Evolutionary conservation across 2,888 invertebrate genomes (phyloP).

Genomic region (Volucella bombylans): DNA sequence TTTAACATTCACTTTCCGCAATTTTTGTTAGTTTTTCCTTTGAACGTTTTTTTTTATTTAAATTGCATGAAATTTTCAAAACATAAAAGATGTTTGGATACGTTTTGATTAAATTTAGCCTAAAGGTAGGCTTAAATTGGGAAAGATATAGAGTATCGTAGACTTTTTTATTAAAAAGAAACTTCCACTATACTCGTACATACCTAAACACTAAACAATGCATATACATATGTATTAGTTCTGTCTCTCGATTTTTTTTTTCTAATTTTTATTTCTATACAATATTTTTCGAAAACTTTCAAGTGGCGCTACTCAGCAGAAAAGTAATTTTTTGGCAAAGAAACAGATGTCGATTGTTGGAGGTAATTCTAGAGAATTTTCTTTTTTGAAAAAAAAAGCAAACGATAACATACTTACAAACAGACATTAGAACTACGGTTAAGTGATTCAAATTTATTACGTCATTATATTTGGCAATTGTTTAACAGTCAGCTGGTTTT

Average conservation of each 20-base stretch:
- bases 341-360: constrained; percentile 8
- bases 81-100: constrained; percentile 8
- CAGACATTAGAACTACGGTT: constrained; percentile 45
- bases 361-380: not conserved
- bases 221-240: not conserved
- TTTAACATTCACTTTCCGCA: constrained; percentile 13
- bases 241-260: constrained; percentile 7
- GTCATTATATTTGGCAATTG: constrained; percentile 30
- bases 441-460: constrained; percentile 45
- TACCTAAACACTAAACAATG: no score
- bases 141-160: no score
- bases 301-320: constrained; percentile 49
- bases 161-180: no score
- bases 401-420: not conserved
- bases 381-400: constrained; percentile 4
- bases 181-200: no score
- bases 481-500: constrained; percentile 3
- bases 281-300: constrained; percentile 23
- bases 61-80: constrained; percentile 24
- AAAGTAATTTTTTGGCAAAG: constrained; percentile 36
- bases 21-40: no score
- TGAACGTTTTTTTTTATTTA: constrained; percentile 17
- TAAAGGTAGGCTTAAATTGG: constrained; percentile 35
- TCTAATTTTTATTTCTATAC: constrained; percentile 19
- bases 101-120: constrained; percentile 24